Evolutionary conservation across 2,888 invertebrate species (phyloP).

Genomic region (Vannuccia rotundouncinata): DNA sequence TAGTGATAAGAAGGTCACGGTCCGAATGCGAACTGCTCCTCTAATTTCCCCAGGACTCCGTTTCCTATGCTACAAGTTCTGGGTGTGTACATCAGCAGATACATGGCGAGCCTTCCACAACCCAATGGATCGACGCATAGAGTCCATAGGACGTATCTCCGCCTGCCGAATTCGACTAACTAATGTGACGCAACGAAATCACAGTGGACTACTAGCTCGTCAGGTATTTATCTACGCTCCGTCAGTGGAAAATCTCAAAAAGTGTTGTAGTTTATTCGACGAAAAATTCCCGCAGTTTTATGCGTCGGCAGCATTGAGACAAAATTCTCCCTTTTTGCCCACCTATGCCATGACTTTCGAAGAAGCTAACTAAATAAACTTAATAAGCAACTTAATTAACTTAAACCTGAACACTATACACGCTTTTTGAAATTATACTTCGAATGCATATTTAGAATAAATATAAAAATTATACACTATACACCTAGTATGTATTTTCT

Average conservation of each 20-base stretch:
- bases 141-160: conserved; percentile 35
- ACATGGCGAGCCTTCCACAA: conserved; percentile 35
- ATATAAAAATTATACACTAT: no score
- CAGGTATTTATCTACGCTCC: conserved; percentile 34
- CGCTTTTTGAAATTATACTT: no score
- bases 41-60: not conserved
- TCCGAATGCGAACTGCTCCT: not conserved
- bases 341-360: not conserved
- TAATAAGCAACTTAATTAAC: no score
- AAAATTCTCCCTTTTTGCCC: not conserved
- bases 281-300: conserved; percentile 38
- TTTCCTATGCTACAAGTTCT: conserved; percentile 33
- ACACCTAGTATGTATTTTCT: no score
- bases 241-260: conserved; percentile 8
- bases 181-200: not conserved
- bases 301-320: conserved; percentile 24
- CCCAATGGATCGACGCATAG: conserved; percentile 38
- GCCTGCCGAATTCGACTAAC: conserved; percentile 36
- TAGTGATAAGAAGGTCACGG: not conserved
- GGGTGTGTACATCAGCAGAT: conserved; percentile 14
- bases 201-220: conserved; percentile 8
- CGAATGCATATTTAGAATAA: no score
- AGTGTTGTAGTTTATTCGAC: conserved; percentile 36
- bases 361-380: not conserved
- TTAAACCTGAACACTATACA: no score